Conservation (phyloP, 35 echinoderm and acorn worm genomes). For the Diadema setosum region DNA sequence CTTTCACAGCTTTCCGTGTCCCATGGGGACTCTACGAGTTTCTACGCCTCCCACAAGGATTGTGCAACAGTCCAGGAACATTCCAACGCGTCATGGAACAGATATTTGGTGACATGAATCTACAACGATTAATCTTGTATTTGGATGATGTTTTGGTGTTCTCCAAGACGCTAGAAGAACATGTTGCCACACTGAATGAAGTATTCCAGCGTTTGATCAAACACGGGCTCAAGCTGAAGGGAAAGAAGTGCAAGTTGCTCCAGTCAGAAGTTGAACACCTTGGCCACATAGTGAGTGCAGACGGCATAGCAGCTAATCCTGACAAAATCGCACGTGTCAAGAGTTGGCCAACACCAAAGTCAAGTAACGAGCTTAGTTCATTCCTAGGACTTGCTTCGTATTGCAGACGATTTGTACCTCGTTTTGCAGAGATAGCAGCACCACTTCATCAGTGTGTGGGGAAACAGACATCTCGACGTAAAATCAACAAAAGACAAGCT, state of each 20-base stretch:
- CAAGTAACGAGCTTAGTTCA: not conserved
- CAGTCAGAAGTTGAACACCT: not conserved
- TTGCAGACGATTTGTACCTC: conserved; percentile 27
- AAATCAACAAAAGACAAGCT: not conserved
- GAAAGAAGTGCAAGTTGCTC: not conserved
- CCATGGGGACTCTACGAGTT: conserved; percentile 49
- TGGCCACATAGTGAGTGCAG: conserved; percentile 4
- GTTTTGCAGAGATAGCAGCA: not conserved
- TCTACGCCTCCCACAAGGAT: conserved; percentile 41
- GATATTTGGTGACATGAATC: conserved; percentile 48
- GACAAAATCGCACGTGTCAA: conserved; percentile 2
- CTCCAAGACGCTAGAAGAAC: conserved; percentile 37
- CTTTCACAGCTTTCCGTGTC: conserved; percentile 47
- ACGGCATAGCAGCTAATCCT: conserved; percentile 28
- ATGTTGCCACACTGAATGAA: conserved; percentile 9
- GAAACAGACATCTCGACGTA: not conserved
- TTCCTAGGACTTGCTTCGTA: conserved; percentile 49
- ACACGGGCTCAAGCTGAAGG: conserved; percentile 36
- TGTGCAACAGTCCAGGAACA: conserved; percentile 45
- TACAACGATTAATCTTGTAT: conserved; percentile 24
- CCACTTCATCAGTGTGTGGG: not conserved
- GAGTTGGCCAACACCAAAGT: conserved; percentile 2
- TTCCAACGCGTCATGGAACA: conserved; percentile 49
- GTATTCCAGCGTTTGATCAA: conserved; percentile 21
- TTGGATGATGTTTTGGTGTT: conserved; percentile 63